phyloP scores from a whole-genome alignment of 2,888 invertebrate species.

The Cactoblastis cactorum region DNA sequence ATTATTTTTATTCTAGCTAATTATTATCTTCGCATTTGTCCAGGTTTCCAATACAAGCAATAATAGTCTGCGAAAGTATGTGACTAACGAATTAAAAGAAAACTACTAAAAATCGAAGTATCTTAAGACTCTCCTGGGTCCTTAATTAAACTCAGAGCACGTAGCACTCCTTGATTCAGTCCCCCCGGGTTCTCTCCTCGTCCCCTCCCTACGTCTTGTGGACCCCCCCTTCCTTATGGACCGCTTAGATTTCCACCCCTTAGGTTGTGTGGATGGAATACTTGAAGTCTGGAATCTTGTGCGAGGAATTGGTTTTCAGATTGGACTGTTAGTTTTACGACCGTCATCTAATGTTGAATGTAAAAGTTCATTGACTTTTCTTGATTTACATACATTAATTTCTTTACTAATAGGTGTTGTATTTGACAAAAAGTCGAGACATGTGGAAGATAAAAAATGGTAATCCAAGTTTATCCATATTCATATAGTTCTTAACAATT shows the following conservation, averaged over 20 bases:
- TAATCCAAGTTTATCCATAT: too few relatives aligned
- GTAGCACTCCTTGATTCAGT: conserved; percentile 78
- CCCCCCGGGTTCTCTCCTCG: conserved; percentile 52
- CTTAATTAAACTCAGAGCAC: conserved; percentile 77
- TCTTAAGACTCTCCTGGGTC: conserved; percentile 62
- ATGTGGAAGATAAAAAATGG: too few relatives aligned
- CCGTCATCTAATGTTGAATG: conserved; percentile 41
- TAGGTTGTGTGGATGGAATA: conserved; percentile 74
- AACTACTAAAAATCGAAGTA: conserved; percentile 75
- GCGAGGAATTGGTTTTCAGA: conserved; percentile 73
- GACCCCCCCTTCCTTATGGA: conserved; percentile 69
- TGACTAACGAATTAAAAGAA: conserved; percentile 56
- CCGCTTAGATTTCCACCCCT: conserved; percentile 77
- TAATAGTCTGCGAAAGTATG: conserved; percentile 10
- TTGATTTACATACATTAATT: too few relatives aligned
- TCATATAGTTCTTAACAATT: too few relatives aligned
- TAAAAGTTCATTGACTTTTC: too few relatives aligned
- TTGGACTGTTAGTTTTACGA: conserved; percentile 62
- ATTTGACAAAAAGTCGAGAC: too few relatives aligned
- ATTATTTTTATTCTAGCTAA: neutral
- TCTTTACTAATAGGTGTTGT: too few relatives aligned
- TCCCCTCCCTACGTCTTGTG: conserved; percentile 33
- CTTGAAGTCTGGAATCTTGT: conserved; percentile 75
- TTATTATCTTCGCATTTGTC: neutral
- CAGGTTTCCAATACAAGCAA: conserved; percentile 8